Conservation (phyloP, 1,140 invertebrate genomes). For the Drosophila kanapiae region DNA sequence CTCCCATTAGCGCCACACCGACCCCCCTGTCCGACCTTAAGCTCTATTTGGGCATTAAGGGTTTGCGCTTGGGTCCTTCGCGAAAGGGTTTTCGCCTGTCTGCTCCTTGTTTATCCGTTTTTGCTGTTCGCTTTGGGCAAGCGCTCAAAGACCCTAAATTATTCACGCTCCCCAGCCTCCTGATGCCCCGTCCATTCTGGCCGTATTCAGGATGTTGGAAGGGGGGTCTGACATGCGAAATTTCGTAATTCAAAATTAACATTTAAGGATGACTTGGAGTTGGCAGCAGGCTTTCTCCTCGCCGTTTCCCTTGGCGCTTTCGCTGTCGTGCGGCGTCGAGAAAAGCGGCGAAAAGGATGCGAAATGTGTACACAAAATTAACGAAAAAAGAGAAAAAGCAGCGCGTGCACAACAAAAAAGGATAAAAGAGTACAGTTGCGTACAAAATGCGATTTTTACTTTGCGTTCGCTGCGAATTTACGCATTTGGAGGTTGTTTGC, state of each 20-base stretch:
- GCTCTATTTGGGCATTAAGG: constrained; percentile 82
- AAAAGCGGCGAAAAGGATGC: constrained; percentile 58
- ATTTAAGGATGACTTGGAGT: constrained; percentile 82
- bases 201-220: background rate
- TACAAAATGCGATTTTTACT: constrained; percentile 66
- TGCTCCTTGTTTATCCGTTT: constrained; percentile 51
- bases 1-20: constrained; percentile 8
- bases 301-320: constrained; percentile 27
- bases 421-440: constrained; percentile 69
- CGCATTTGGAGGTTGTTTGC: constrained; percentile 77
- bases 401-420: constrained; percentile 51
- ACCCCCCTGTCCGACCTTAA: constrained; percentile 60
- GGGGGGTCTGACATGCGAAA: constrained; percentile 68
- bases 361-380: constrained; percentile 63
- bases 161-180: constrained; percentile 59
- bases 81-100: constrained; percentile 40
- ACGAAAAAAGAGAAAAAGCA: constrained; percentile 62
- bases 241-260: constrained; percentile 84
- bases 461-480: constrained; percentile 57
- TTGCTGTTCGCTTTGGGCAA: constrained; percentile 48
- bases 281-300: constrained; percentile 56
- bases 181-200: background rate
- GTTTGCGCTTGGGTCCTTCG: constrained; percentile 61
- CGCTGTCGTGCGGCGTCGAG: constrained; percentile 33
- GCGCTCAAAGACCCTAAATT: constrained; percentile 79